Evolutionary conservation across 2,888 invertebrate genomes (phyloP).

Genomic region (Crocallis elinguaria): DNA sequence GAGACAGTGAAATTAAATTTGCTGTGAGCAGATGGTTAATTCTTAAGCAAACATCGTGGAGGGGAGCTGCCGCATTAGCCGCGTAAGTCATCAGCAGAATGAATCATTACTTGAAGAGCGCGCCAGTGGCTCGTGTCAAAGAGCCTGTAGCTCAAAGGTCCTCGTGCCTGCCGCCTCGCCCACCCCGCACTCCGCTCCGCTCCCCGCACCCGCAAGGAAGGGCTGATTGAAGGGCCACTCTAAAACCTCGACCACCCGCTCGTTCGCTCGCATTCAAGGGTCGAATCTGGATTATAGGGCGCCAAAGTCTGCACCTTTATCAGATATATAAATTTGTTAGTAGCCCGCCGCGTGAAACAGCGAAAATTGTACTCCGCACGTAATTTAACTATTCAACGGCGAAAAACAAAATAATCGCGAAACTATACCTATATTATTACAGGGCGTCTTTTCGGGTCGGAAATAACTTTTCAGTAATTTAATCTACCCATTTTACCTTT

Average conservation of each 20-base stretch:
- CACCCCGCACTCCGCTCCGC: slow-evolving; percentile 44
- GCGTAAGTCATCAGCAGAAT: slow-evolving; percentile 84
- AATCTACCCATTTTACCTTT: slow-evolving; percentile 33
- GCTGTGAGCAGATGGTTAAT: slow-evolving; percentile 60
- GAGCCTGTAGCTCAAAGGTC: slow-evolving; percentile 82
- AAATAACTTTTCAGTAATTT: slow-evolving; percentile 33
- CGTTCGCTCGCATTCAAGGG: slow-evolving; percentile 82
- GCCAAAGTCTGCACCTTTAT: slow-evolving; percentile 82
- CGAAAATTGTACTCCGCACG: slow-evolving; percentile 63
- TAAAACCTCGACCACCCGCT: slow-evolving; percentile 82
- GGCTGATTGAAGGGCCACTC: slow-evolving; percentile 85
- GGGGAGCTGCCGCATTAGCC: slow-evolving; percentile 76
- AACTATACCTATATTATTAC: slow-evolving; percentile 44
- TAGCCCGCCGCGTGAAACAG: slow-evolving; percentile 67
- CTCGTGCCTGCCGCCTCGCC: slow-evolving; percentile 58
- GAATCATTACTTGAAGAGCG: slow-evolving; percentile 85
- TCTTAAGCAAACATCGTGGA: slow-evolving; percentile 68
- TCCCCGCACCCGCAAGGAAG: slow-evolving; percentile 70
- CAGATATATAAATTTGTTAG: slow-evolving; percentile 80
- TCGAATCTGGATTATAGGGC: slow-evolving; percentile 83
- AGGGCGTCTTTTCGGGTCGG: slow-evolving; percentile 31
- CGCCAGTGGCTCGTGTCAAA: slow-evolving; percentile 84
- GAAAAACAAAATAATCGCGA: slow-evolving; percentile 51
- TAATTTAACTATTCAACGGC: slow-evolving; percentile 71
- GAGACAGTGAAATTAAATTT: slow-evolving; percentile 57